phyloP scores from a whole-genome alignment of 2,113 vertebrate species.

The Epinephelus fuscoguttatus region DNA sequence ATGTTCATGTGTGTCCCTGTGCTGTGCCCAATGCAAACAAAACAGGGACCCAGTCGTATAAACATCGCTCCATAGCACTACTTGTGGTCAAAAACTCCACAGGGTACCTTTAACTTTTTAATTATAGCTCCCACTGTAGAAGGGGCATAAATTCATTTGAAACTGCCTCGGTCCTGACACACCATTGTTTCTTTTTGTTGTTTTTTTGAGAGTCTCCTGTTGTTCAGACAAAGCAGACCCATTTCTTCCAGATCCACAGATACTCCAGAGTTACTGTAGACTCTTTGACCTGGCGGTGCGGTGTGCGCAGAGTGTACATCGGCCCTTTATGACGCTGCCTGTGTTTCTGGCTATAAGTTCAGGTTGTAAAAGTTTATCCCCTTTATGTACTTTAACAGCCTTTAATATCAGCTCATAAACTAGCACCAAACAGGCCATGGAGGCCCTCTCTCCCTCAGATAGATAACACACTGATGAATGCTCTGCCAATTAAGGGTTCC shows the following conservation, averaged over 20 bases:
- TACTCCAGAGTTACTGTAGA: conserved; percentile 14
- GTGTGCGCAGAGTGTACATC: conserved; percentile 29
- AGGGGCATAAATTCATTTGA: background rate
- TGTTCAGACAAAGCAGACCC: background rate
- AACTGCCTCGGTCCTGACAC: background rate
- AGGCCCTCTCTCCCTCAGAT: conserved; percentile 54
- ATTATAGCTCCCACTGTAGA: background rate
- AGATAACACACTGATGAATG: conserved; percentile 63
- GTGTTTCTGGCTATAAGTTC: conserved; percentile 76
- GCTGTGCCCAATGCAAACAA: background rate
- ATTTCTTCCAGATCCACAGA: background rate
- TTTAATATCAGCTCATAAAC: conserved; percentile 80
- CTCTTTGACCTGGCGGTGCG: conserved; percentile 42
- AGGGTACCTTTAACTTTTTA: background rate
- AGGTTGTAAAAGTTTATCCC: conserved; percentile 81
- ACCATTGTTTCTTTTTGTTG: background rate
- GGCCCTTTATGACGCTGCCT: conserved; percentile 69
- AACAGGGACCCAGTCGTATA: background rate
- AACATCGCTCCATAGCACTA: background rate
- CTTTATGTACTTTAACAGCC: conserved; percentile 81
- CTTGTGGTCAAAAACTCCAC: background rate
- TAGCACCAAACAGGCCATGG: conserved; percentile 74
- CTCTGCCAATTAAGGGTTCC: conserved; percentile 70
- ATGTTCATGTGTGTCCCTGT: background rate
- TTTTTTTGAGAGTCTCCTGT: background rate